Conservation (phyloP, 2,113 vertebrate species). For the Baryphthengus martii region DNA sequence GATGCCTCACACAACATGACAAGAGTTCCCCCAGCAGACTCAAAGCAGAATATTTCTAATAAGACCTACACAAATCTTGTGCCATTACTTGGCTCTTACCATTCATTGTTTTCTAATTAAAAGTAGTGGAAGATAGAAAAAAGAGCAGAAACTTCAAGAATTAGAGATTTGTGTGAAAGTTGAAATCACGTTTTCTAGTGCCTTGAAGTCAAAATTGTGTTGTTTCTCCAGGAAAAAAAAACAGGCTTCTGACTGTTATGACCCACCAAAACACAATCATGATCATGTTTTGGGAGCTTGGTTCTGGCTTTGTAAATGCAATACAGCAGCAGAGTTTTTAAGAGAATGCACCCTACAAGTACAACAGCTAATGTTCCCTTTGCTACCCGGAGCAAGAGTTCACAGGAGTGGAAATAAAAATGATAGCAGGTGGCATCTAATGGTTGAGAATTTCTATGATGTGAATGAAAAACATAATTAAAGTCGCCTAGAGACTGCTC, state of each 20-base stretch:
- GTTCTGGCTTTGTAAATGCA: not conserved
- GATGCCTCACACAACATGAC: fast-evolving
- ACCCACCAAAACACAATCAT: fast-evolving
- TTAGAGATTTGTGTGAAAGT: not conserved
- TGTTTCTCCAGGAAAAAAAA: not conserved
- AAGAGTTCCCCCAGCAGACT: not conserved
- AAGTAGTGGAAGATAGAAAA: not conserved
- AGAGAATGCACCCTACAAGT: not conserved
- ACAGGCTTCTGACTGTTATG: not conserved
- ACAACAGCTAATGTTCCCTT: not conserved
- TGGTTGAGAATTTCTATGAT: conserved; percentile 31
- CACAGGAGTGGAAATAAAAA: conserved; percentile 18
- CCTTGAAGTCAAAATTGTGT: not conserved
- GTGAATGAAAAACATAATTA: conserved; percentile 26
- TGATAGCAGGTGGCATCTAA: conserved; percentile 24
- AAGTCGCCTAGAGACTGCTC: not conserved
- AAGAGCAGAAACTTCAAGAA: not conserved
- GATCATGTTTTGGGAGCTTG: not conserved
- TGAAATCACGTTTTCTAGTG: not conserved
- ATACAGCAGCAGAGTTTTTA: not conserved
- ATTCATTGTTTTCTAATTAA: not conserved
- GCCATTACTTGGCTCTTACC: not conserved
- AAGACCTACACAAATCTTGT: not conserved
- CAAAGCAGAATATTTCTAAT: not conserved
- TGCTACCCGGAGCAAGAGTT: not conserved